A percentile compares a stretch with the other conserved stretches of the same genome.
These are phyloP conservation scores for Eilema caniola DNA, from an alignment of 2,888 invertebrate species.

Conservation along the genomic window DNA sequence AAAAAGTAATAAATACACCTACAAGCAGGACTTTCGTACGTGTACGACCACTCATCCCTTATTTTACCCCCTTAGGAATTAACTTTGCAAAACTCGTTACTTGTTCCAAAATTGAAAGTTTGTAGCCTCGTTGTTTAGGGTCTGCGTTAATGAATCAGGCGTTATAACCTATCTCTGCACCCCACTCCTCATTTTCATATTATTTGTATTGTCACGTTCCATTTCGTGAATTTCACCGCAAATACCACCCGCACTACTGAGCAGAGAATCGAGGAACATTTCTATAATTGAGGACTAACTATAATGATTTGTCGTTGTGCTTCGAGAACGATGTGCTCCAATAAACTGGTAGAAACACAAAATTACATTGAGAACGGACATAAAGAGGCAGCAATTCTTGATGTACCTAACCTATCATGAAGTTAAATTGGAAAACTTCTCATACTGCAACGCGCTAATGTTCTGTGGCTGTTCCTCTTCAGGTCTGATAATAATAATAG, in stretches of 20 bases:
- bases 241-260: background rate
- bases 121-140: background rate
- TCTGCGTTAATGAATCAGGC: background rate
- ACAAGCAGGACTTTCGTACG: background rate
- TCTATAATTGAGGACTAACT: background rate
- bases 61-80: background rate
- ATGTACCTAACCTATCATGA: constrained; percentile 64
- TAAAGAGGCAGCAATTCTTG: constrained; percentile 72
- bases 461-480: constrained; percentile 62
- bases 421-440: constrained; percentile 83
- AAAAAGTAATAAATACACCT: background rate
- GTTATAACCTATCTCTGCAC: background rate
- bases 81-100: background rate
- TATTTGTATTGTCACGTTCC: background rate
- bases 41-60: background rate
- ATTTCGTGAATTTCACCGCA: background rate
- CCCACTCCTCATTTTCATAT: background rate
- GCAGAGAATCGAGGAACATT: background rate
- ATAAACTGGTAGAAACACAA: constrained; percentile 52
- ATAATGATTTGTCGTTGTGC: constrained; percentile 38
- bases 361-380: constrained; percentile 67
- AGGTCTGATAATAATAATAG: constrained; percentile 60
- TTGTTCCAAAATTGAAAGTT: background rate
- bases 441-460: constrained; percentile 68
- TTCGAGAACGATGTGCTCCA: constrained; percentile 36